A percentile compares a stretch with the other conserved stretches of the same genome.
Evolutionary conservation across 2,888 invertebrate species (phyloP).

Genomic region (Cephonodes hylas): DNA sequence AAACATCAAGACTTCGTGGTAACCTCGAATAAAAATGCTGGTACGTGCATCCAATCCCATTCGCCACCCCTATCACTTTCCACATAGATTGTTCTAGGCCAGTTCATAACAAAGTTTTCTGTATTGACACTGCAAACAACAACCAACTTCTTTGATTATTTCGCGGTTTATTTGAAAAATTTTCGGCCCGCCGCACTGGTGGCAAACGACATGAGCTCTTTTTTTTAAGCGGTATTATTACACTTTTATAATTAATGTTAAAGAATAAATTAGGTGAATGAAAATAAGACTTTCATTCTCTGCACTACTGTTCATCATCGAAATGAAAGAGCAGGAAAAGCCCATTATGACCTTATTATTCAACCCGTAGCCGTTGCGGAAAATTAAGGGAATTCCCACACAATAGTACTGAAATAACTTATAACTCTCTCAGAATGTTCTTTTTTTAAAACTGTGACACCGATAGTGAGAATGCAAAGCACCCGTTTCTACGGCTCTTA

Average conservation of each 20-base stretch:
- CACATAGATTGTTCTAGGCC: not conserved
- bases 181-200: too few relatives aligned
- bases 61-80: not conserved
- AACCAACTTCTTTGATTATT: not conserved
- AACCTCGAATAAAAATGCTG: not conserved
- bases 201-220: too few relatives aligned
- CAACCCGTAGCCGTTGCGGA: slow-evolving; percentile 56
- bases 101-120: not conserved
- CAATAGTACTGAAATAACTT: slow-evolving; percentile 53
- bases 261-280: not conserved
- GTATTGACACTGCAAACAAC: slow-evolving; percentile 1
- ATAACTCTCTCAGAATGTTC: slow-evolving; percentile 34
- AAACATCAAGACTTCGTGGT: not conserved
- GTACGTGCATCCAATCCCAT: not conserved
- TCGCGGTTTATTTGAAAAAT: not conserved
- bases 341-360: slow-evolving; percentile 65
- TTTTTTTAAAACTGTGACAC: slow-evolving; percentile 40
- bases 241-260: too few relatives aligned
- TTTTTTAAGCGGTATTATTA: too few relatives aligned
- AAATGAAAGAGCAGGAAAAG: slow-evolving; percentile 57
- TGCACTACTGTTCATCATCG: slow-evolving; percentile 40
- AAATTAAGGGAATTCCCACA: slow-evolving; percentile 67
- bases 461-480: slow-evolving; percentile 39
- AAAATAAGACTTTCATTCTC: slow-evolving; percentile 30
- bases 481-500: slow-evolving; percentile 34